Base-by-base conservation (phyloP, 1,140 invertebrate species). In the Oedothorax gibbosus region DNA sequence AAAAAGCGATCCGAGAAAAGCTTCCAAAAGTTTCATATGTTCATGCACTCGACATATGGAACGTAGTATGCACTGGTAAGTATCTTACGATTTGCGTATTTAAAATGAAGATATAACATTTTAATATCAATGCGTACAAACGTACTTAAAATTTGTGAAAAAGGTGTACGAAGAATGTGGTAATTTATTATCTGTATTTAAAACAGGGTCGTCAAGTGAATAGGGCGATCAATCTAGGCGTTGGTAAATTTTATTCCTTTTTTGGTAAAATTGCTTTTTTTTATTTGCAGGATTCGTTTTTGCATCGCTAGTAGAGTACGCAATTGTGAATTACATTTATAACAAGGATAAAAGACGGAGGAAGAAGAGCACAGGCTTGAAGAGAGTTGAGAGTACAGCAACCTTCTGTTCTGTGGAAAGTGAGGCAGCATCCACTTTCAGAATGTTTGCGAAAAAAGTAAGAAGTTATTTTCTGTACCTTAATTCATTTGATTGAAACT, bases 21-120 rank as follows among this genome's bases (percentile, higher is more conserved):
- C 87, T 92, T 9, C 91, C 91, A 0, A 91, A 91, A 88, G 90
- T 92, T 0, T 96, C 95, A 15, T 97, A 97, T 86, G 95, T 97
- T n/a, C 96, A 96, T 90, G 95, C 95, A 0, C 95, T 95, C 82
- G 95, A 97, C 90, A 94, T 96, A 79, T 96, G 96, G 95, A 96
- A 96, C 88, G 90, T 96, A 15, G 94, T 94, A 0, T 96, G 95
- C 88, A 95, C 93, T 68, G 86, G 87, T 88, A 86, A 85, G 56
- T 51, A 7, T 64, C n/a, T 60, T 60, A n/a, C n/a, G 57, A 60
- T 60, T 60, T 35, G 12, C 57, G 12, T 6, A 60, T 60, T 60
- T 11, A 60, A 60, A 60, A 14, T 60, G 5, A 60, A 60, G 35
- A 35, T n/a, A n/a, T 35, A 35, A 35, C 35, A 35, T 35, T 35